These are phyloP conservation scores for Camarhynchus parvulus DNA, from an alignment of 2,113 vertebrate genomes.

Conservation along the genomic window DNA sequence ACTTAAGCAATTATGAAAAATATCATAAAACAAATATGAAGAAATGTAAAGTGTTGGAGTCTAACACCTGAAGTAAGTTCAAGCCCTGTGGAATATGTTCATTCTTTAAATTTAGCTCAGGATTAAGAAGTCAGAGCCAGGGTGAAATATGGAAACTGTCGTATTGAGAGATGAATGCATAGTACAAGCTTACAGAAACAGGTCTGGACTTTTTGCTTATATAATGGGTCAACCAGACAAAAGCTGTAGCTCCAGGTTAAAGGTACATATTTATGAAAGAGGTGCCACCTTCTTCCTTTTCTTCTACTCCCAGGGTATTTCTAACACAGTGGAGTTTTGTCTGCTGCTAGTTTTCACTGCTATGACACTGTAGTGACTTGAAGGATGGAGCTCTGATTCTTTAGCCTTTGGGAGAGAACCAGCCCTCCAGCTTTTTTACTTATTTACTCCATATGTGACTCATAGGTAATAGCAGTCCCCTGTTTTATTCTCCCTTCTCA, in stretches of 20 bases:
- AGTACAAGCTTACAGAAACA: background rate
- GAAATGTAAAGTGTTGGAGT: background rate
- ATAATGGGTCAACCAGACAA: background rate
- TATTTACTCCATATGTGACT: rapidly evolving
- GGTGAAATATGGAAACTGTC: background rate
- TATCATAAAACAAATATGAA: background rate
- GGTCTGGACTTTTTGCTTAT: conserved; percentile 16
- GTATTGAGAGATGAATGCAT: background rate
- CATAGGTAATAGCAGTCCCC: background rate
- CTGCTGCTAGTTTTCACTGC: background rate
- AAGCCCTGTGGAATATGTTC: background rate
- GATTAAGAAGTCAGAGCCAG: background rate
- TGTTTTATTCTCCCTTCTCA: background rate
- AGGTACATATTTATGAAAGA: background rate
- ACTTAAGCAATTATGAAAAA: background rate
- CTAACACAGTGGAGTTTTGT: background rate
- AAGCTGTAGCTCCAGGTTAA: conserved; percentile 20
- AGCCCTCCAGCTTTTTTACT: background rate
- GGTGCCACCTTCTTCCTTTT: background rate
- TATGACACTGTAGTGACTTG: background rate
- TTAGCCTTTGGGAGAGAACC: background rate
- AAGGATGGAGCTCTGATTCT: background rate
- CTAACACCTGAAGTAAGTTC: background rate
- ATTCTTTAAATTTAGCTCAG: background rate
- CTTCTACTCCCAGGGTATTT: background rate